Percentiles rank a stretch among this genome's conserved stretches.
phyloP scores from a whole-genome alignment of 2,888 invertebrate genomes.

The Falcaria lacertinaria region DNA sequence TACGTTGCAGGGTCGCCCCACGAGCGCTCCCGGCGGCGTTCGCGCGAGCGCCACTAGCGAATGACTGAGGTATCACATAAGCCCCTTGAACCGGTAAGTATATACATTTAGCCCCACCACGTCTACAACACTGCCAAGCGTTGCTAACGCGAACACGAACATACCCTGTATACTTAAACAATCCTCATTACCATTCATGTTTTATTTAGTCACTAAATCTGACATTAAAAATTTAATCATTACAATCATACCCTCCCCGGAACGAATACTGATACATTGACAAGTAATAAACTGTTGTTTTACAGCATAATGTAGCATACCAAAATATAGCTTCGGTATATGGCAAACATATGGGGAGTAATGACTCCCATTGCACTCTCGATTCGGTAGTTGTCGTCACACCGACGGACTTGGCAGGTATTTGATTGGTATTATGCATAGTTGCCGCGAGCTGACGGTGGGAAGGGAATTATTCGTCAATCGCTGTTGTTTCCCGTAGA shows the following conservation, averaged over 20 bases:
- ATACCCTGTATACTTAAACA: constrained; percentile 9
- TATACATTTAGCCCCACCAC: constrained; percentile 17
- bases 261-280: constrained; percentile 42
- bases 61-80: constrained; percentile 78
- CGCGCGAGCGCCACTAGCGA: constrained; percentile 71
- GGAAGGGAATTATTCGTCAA: constrained; percentile 39
- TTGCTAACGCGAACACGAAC: constrained; percentile 5
- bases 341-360: constrained; percentile 70
- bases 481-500: constrained; percentile 23
- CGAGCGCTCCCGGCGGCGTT: constrained; percentile 67
- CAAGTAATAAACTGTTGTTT: constrained; percentile 76
- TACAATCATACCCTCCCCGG: constrained; percentile 26
- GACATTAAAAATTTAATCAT: not conserved
- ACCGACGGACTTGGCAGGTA: constrained; percentile 78
- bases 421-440: constrained; percentile 76
- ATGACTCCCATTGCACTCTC: constrained; percentile 63
- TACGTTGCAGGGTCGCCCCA: constrained; percentile 54
- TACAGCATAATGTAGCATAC: constrained; percentile 74
- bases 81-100: constrained; percentile 73
- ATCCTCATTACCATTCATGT: constrained; percentile 12
- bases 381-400: constrained; percentile 75
- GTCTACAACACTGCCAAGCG: constrained; percentile 13
- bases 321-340: constrained; percentile 74
- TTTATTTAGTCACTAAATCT: not conserved
- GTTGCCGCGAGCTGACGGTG: constrained; percentile 45